These are phyloP conservation scores for Melitaea athalia DNA, from an alignment of 2,888 invertebrate genomes.

Conservation along the genomic window DNA sequence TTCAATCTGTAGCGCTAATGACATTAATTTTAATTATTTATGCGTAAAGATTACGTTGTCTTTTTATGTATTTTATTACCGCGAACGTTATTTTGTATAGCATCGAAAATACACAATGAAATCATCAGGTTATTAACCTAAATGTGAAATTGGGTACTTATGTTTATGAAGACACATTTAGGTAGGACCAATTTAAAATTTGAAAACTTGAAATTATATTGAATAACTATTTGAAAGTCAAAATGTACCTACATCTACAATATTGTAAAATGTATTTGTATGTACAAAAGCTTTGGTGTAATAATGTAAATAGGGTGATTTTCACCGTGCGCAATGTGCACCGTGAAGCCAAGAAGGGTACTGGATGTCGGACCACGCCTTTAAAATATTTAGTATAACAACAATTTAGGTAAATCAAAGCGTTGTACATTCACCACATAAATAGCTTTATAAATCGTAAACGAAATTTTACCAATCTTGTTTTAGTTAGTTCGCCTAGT, in stretches of 20 bases:
- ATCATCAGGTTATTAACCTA: not conserved
- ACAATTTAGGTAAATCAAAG: not conserved
- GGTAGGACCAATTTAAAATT: not conserved
- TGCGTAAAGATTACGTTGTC: conserved; percentile 15
- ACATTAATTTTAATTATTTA: conserved; percentile 10
- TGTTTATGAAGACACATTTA: not conserved
- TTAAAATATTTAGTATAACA: conserved; percentile 10
- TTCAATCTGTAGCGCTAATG: conserved; percentile 19
- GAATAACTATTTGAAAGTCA: no score
- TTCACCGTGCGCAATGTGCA: conserved; percentile 63
- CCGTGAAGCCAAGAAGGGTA: conserved; percentile 52
- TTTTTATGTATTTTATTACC: not conserved
- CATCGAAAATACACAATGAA: not conserved
- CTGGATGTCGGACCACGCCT: conserved; percentile 7
- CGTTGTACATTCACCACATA: not conserved
- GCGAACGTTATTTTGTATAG: not conserved
- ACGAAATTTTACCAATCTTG: not conserved
- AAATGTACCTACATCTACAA: no score
- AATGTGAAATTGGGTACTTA: not conserved
- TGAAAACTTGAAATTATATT: not conserved
- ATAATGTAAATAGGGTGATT: conserved; percentile 63
- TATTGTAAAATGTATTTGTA: not conserved
- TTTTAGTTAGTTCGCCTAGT: no score
- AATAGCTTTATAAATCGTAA: not conserved
- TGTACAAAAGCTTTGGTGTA: conserved; percentile 26